Evolutionary conservation across 2,888 invertebrate species (phyloP).

Genomic region (Pristionchus mayeri): DNA sequence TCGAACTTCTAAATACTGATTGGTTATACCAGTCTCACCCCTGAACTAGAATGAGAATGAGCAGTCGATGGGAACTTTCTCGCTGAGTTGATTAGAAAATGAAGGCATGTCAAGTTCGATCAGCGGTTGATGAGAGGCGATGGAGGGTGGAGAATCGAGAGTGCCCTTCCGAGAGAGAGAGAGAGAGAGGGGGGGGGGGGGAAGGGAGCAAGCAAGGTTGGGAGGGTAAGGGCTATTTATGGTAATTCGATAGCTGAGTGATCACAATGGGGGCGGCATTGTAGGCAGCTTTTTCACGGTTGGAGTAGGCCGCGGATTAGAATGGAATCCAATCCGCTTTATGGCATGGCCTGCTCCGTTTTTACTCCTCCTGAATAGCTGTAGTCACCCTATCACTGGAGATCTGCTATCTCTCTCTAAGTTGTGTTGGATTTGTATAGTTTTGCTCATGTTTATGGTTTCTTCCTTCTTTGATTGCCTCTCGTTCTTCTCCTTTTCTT

Average conservation of each 20-base stretch:
- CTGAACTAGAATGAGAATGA: neutral
- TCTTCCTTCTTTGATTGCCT: neutral
- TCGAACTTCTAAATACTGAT: too few species aligned
- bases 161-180: too few species aligned
- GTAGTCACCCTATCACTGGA: neutral
- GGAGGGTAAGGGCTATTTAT: neutral
- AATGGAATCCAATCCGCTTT: neutral
- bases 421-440: neutral
- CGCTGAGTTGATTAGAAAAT: constrained; percentile 7
- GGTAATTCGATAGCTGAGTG: constrained; percentile 15
- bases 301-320: neutral
- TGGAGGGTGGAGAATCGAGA: constrained; percentile 16
- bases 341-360: neutral
- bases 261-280: neutral
- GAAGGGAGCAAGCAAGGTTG: neutral
- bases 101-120: constrained; percentile 38
- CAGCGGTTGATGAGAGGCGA: constrained; percentile 31
- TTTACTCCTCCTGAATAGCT: neutral
- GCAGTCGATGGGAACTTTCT: neutral
- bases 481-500: neutral
- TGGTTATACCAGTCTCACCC: too few species aligned
- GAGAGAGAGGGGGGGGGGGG: neutral
- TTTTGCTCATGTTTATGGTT: constrained; percentile 2
- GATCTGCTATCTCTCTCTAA: neutral
- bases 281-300: neutral